A percentile compares a stretch with the other conserved stretches of the same genome.
Conservation (phyloP, 2,888 invertebrate genomes). For the Cinara cedri region DNA sequence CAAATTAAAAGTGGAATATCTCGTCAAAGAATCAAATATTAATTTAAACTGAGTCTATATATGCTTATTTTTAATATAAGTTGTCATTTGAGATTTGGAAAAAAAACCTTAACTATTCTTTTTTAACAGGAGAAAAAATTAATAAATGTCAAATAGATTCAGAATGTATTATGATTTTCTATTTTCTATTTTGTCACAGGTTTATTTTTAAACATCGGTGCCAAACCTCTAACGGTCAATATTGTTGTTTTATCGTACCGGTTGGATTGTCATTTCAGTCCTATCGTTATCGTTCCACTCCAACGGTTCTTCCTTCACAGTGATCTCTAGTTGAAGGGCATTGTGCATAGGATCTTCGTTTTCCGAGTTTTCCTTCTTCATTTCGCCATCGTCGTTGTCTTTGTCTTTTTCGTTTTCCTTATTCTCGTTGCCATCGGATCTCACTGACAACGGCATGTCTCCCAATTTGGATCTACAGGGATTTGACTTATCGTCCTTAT, state of each 20-base stretch:
- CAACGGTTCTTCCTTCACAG: constrained; percentile 71
- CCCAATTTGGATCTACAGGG: constrained; percentile 59
- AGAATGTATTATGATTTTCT: no score
- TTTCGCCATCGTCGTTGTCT: constrained; percentile 59
- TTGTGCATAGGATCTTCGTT: constrained; percentile 60
- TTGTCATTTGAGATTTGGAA: no score
- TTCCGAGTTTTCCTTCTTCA: constrained; percentile 61
- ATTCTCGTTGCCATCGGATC: constrained; percentile 58
- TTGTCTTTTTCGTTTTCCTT: constrained; percentile 58
- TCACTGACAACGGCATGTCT: constrained; percentile 43
- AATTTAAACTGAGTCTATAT: no score
- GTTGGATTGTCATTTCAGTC: constrained; percentile 74
- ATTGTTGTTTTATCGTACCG: constrained; percentile 64
- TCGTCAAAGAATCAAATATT: no score
- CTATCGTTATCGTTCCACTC: constrained; percentile 77
- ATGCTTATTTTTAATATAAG: no score
- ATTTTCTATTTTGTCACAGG: no score
- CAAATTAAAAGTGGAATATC: no score
- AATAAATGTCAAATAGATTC: no score
- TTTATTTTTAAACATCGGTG: no score
- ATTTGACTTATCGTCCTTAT: constrained; percentile 57
- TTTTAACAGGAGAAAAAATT: no score
- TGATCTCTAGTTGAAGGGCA: constrained; percentile 58
- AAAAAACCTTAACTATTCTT: no score
- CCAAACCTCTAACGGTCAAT: no score